These are phyloP conservation scores for Cheilosia impressa DNA, from an alignment of 2,888 invertebrate genomes.

Conservation along the genomic window DNA sequence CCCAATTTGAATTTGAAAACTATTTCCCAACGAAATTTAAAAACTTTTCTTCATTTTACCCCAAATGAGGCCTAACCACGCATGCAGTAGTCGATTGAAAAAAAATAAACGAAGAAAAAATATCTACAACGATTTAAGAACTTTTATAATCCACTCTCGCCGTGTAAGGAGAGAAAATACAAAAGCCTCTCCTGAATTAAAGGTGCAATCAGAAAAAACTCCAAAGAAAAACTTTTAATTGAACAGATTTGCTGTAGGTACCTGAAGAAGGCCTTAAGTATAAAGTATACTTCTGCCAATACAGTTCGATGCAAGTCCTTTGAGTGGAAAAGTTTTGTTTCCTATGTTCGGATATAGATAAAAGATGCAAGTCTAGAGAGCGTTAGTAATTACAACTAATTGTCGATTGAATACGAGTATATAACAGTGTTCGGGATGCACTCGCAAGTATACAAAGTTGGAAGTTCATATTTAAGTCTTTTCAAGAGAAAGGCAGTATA, in stretches of 20 bases:
- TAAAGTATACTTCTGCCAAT: neutral
- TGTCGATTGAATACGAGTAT: too few species aligned
- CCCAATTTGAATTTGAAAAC: slow-evolving; percentile 1
- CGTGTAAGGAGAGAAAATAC: neutral
- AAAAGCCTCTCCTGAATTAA: neutral
- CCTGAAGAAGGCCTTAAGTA: neutral
- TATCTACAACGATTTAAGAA: neutral
- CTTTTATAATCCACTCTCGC: neutral
- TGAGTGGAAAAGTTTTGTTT: neutral
- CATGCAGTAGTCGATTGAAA: slow-evolving; percentile 6
- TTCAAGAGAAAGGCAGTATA: too few species aligned
- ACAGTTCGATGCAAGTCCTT: neutral
- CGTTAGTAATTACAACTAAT: too few species aligned
- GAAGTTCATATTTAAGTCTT: too few species aligned
- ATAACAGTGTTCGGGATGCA: too few species aligned
- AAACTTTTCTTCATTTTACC: neutral
- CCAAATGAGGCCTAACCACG: slow-evolving; percentile 26
- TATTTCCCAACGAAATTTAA: slow-evolving; percentile 9
- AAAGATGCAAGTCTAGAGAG: too few species aligned
- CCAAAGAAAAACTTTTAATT: slow-evolving; percentile 11
- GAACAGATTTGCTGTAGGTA: slow-evolving; percentile 2
- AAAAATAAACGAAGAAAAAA: neutral
- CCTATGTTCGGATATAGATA: too few species aligned
- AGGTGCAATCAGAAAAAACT: neutral
- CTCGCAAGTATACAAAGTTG: too few species aligned